phyloP scores from a whole-genome alignment of 2,888 invertebrate genomes.

The Camponotus fellah region DNA sequence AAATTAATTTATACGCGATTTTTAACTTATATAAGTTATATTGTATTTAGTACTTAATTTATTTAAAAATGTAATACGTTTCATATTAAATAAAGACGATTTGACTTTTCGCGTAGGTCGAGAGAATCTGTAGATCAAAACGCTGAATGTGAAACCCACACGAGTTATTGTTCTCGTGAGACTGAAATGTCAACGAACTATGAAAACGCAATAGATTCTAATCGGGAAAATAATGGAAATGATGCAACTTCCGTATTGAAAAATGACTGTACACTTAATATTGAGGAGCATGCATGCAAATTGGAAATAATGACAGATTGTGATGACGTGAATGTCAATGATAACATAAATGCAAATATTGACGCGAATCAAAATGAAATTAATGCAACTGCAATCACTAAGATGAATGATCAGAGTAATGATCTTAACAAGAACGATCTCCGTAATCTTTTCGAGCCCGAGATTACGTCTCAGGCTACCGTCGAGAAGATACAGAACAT shows the following conservation, averaged over 20 bases:
- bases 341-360: too few species aligned
- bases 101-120: conserved; percentile 21
- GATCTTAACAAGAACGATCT: conserved; percentile 70
- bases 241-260: not conserved
- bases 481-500: conserved; percentile 73
- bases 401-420: conserved; percentile 59
- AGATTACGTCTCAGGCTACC: conserved; percentile 69
- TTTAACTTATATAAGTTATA: not conserved
- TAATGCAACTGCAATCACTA: conserved; percentile 47
- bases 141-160: not conserved
- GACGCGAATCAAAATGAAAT: conserved; percentile 57
- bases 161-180: not conserved
- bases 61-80: conserved; percentile 12
- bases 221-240: not conserved
- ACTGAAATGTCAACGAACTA: conserved; percentile 36
- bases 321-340: not conserved
- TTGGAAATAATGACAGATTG: not conserved
- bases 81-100: conserved; percentile 1
- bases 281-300: not conserved
- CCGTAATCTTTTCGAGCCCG: conserved; percentile 73
- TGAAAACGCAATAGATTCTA: not conserved
- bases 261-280: not conserved
- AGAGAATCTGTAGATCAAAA: not conserved
- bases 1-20: not conserved
- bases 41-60: conserved; percentile 3